A percentile compares a stretch with the other conserved stretches of the same genome.
Evolutionary conservation across 2,797 vertebrate species (phyloP).

Genomic region (Arremon aurantiirostris): DNA sequence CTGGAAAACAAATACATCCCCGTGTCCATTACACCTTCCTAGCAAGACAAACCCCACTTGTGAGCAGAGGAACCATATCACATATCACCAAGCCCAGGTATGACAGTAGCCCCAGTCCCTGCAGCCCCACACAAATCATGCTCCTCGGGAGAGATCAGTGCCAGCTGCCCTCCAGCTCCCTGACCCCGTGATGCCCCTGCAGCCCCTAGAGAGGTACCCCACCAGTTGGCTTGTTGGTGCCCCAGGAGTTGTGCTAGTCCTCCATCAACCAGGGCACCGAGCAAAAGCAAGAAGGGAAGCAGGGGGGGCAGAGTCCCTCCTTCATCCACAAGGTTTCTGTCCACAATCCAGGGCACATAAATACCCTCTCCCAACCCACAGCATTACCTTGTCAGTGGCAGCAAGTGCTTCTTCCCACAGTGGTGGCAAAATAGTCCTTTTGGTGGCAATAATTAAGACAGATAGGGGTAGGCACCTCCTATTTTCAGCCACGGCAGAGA

Average conservation of each 20-base stretch:
- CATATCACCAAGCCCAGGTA: background rate
- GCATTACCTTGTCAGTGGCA: slow-evolving; percentile 34
- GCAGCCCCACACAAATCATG: background rate
- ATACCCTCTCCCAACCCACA: background rate
- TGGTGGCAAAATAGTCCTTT: slow-evolving; percentile 1
- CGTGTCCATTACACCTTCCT: background rate
- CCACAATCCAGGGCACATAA: background rate
- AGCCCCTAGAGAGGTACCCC: background rate
- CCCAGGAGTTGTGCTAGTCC: background rate
- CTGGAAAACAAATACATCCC: background rate
- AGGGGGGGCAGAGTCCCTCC: background rate
- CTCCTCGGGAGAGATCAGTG: background rate
- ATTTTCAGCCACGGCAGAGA: slow-evolving; percentile 19
- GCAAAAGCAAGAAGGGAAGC: background rate
- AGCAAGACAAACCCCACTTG: background rate
- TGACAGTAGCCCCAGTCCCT: background rate
- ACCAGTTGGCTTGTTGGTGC: background rate
- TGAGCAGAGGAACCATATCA: background rate
- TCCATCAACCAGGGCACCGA: background rate
- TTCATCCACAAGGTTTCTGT: background rate
- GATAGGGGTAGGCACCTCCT: slow-evolving; percentile 28
- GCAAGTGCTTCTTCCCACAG: background rate
- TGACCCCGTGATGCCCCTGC: background rate
- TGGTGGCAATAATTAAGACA: background rate
- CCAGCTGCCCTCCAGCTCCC: background rate